A percentile compares a stretch with the other conserved stretches of the same genome.
Evolutionary conservation across 1,140 invertebrate genomes (phyloP).

Genomic region (Pantala flavescens): DNA sequence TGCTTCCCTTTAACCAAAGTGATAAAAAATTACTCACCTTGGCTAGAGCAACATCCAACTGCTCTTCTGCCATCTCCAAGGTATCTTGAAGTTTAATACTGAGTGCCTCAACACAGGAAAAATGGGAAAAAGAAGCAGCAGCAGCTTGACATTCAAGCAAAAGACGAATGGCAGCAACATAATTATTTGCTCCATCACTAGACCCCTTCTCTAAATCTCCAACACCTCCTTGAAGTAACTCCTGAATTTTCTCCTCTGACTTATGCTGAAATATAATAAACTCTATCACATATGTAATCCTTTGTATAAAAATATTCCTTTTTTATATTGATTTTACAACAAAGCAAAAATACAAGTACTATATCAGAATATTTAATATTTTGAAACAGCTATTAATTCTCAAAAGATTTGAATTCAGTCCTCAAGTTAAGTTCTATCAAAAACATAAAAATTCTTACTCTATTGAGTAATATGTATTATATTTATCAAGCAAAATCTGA

Average conservation of each 20-base stretch:
- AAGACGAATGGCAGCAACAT: conserved; percentile 76
- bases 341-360: conserved; percentile 11
- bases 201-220: neutral
- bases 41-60: conserved; percentile 76
- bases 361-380: too few species aligned
- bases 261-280: conserved; percentile 46
- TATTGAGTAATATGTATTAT: too few species aligned
- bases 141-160: conserved; percentile 79
- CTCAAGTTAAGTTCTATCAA: too few species aligned
- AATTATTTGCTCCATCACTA: conserved; percentile 39
- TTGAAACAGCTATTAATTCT: too few species aligned
- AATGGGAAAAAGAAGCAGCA: conserved; percentile 69
- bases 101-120: conserved; percentile 75
- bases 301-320: conserved; percentile 2
- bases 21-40: conserved; percentile 39
- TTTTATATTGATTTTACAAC: neutral
- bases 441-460: too few species aligned
- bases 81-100: conserved; percentile 82
- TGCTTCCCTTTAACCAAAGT: too few species aligned
- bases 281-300: conserved; percentile 11
- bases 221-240: conserved; percentile 64
- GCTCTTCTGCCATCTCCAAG: conserved; percentile 81
- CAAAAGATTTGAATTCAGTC: too few species aligned
- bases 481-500: too few species aligned
- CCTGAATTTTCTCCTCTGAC: conserved; percentile 72